phyloP scores from a whole-genome alignment of 2,113 vertebrate genomes.

The Peucedramus taeniatus region DNA sequence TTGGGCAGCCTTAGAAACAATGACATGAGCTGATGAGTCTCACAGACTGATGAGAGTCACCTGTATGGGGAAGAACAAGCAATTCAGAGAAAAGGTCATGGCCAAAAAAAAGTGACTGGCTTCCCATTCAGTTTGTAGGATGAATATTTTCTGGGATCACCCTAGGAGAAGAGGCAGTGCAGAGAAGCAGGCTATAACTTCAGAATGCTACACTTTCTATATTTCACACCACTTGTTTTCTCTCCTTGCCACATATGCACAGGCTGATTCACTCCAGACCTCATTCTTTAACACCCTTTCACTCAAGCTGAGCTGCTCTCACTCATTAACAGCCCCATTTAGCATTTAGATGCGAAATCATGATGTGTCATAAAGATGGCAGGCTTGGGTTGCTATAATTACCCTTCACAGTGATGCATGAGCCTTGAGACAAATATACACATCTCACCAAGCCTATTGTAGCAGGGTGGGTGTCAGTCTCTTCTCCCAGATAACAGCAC shows the following conservation, averaged over 20 bases:
- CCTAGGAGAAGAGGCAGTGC: background rate
- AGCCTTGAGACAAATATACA: background rate
- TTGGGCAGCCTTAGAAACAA: background rate
- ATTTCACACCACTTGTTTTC: background rate
- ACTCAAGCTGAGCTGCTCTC: slow-evolving; percentile 6
- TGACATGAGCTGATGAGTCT: background rate
- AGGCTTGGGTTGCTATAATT: slow-evolving; percentile 18
- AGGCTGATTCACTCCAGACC: slow-evolving; percentile 18
- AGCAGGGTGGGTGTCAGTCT: background rate
- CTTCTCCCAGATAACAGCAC: background rate
- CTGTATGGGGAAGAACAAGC: fast-evolving
- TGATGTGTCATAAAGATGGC: background rate
- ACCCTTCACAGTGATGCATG: background rate
- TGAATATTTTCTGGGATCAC: background rate
- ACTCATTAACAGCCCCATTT: slow-evolving; percentile 17
- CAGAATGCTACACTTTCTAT: background rate
- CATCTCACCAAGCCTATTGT: background rate
- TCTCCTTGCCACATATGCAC: background rate
- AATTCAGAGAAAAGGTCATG: background rate
- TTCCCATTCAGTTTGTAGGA: background rate
- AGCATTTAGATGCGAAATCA: slow-evolving; percentile 6
- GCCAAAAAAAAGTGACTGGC: background rate
- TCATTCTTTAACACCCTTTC: slow-evolving; percentile 17
- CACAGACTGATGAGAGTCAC: background rate
- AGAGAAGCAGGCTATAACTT: background rate